Conservation (phyloP, 1,140 invertebrate species). For the Gryon sp. region DNA sequence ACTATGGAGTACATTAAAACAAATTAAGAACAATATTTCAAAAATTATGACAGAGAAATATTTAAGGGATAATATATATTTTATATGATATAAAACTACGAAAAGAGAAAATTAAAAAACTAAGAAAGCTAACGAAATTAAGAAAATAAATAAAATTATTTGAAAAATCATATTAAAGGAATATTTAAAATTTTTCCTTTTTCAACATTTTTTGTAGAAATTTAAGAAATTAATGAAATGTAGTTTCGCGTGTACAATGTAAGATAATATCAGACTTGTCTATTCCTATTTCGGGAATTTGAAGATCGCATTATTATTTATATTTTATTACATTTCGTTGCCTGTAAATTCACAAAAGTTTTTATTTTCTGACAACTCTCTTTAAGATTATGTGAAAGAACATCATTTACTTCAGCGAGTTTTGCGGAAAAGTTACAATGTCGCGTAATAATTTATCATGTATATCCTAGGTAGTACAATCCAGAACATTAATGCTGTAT, state of each 20-base stretch:
- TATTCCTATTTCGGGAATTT: not conserved
- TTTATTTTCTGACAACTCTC: conserved; percentile 8
- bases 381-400: conserved; percentile 21
- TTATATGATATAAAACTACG: too few species aligned
- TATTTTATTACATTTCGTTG: not conserved
- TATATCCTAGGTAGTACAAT: conserved; percentile 11
- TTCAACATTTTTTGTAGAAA: not conserved
- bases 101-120: too few species aligned
- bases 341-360: conserved; percentile 8
- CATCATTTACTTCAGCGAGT: conserved; percentile 21
- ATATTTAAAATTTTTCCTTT: not conserved
- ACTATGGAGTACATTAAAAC: too few species aligned
- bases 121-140: too few species aligned
- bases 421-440: conserved; percentile 15
- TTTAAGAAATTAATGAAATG: not conserved
- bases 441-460: conserved; percentile 23
- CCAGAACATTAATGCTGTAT: conserved; percentile 14
- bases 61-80: too few species aligned
- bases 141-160: too few species aligned
- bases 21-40: too few species aligned
- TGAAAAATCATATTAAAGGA: too few species aligned
- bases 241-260: too few species aligned
- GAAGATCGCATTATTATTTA: not conserved
- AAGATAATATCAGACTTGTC: too few species aligned
- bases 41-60: too few species aligned